Evolutionary conservation across 2,888 invertebrate genomes (phyloP).

Genomic region (Dorcus parallelipipedus): DNA sequence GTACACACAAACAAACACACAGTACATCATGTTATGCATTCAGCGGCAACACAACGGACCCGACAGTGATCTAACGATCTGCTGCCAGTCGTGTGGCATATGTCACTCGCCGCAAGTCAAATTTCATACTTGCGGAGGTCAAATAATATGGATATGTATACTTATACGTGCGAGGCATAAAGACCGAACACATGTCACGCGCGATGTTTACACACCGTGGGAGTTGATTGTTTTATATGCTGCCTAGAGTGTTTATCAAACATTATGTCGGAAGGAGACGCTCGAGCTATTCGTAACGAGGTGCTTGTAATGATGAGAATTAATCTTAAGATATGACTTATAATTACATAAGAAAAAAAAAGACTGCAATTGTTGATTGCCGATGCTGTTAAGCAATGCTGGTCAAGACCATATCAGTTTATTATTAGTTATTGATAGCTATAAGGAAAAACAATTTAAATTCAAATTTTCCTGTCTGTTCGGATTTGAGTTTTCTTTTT

Average conservation of each 20-base stretch:
- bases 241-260: conserved; percentile 7
- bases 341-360: too few species aligned
- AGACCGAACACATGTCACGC: not conserved
- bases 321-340: too few species aligned
- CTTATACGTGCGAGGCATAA: not conserved
- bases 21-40: conserved; percentile 4
- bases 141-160: not conserved
- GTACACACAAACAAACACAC: not conserved
- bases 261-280: conserved; percentile 3
- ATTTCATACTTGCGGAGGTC: conserved; percentile 12
- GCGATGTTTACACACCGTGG: not conserved
- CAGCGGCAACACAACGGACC: not conserved
- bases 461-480: too few species aligned
- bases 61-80: conserved; percentile 6
- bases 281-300: too few species aligned
- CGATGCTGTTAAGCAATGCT: too few species aligned
- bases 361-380: too few species aligned
- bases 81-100: conserved; percentile 1
- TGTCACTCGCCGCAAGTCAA: conserved; percentile 11
- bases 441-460: too few species aligned
- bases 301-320: too few species aligned
- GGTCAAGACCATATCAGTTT: too few species aligned
- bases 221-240: conserved; percentile 11
- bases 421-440: too few species aligned
- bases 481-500: too few species aligned